Base-by-base conservation (phyloP, 2,797 vertebrate species). In the Centroberyx gerrardi region DNA sequence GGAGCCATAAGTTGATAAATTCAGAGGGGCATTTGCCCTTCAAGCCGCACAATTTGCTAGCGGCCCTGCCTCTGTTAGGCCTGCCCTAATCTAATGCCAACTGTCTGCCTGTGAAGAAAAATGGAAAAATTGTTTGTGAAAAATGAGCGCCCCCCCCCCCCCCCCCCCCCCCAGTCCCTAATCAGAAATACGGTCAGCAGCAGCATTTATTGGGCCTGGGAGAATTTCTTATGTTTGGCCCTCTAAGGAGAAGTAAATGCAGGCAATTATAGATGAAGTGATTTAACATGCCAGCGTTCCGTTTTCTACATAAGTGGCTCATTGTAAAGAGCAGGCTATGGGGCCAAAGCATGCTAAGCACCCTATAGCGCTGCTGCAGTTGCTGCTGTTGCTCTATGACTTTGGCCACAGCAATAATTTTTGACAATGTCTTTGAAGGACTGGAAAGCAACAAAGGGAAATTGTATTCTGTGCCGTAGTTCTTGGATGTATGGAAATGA, bases 21-120 rank as follows among this genome's bases (percentile, higher is more conserved):
- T 94, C 93, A 94, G 93, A 87, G 76, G 92, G 93, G 93, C 92
- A 92, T 95, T 95, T 95, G 94, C 94, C 94, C 94, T 95, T 95
- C 95, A 95, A 94, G 90, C 90, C 61, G 85, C 82, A 93, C 93
- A 92, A 94, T 94, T 94, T 94, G 93, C 93, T 95, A 88, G 90
- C 85, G 92, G 93, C 87, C 87, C 82, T 92, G 83, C 92, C 88
- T 91, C 90, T 93, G 90, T 94, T 93, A 94, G 87, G 82, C 86
- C 83, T 90, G 87, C 85, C 87, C 91, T 95, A 95, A 94, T 95
- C 94, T 95, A 95, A 95, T 95, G 93, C 93, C 94, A 95, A 94
- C 91, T 94, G 94, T 95, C 94, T 92, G 85, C 82, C 89, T 89
- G 90, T 88, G 84, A 89, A 93, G 92, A 95, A 94, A 95, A 94